These are phyloP conservation scores for Hetaerina titia DNA, from an alignment of 2,888 invertebrate species.

Conservation along the genomic window DNA sequence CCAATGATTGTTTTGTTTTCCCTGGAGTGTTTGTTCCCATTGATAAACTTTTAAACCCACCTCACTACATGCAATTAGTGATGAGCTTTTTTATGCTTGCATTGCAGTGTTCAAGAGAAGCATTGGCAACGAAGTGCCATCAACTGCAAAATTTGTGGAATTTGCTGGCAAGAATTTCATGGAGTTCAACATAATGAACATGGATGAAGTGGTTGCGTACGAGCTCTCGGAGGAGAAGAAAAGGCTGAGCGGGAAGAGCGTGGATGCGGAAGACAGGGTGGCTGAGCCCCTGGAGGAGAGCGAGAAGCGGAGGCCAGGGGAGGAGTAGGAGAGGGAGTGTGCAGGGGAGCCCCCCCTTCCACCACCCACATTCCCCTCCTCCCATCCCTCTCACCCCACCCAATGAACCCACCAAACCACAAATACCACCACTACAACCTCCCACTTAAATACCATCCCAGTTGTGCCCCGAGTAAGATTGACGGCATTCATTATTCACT, in stretches of 20 bases:
- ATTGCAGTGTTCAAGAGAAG: constrained; percentile 83
- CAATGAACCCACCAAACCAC: not conserved
- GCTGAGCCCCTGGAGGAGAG: not conserved
- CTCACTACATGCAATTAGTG: not conserved
- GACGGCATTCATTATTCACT: constrained; percentile 59
- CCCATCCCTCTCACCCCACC: not conserved
- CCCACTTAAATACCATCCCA: not conserved
- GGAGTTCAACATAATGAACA: constrained; percentile 86
- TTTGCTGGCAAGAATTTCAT: constrained; percentile 88
- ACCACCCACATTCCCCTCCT: not conserved
- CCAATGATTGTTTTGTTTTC: no score
- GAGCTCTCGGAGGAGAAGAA: constrained; percentile 40
- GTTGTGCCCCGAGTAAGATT: constrained; percentile 39
- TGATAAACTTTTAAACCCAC: not conserved
- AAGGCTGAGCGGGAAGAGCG: not conserved
- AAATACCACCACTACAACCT: not conserved
- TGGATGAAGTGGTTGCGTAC: constrained; percentile 74
- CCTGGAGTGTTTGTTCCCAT: not conserved
- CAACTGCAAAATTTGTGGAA: constrained; percentile 84
- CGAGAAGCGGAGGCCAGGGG: not conserved
- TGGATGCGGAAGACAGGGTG: not conserved
- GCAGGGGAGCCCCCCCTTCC: not conserved
- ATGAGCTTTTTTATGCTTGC: constrained; percentile 67
- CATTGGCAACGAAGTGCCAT: constrained; percentile 75
- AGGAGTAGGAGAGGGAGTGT: not conserved